Conservation (phyloP, 2,888 invertebrate genomes). For the Macrosoma leucophasiata region DNA sequence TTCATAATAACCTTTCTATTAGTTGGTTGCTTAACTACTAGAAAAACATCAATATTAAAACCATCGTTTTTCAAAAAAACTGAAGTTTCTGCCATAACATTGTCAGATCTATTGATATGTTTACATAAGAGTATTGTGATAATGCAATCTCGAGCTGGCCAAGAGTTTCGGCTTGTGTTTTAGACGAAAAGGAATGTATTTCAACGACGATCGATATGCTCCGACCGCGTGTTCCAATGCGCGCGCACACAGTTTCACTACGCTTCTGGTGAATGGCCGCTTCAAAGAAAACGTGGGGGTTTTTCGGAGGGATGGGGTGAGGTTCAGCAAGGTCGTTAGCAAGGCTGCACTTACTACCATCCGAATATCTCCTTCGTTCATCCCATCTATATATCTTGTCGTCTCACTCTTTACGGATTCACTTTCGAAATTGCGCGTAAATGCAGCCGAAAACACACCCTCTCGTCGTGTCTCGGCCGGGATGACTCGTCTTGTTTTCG, state of each 20-base stretch:
- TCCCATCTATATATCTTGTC: constrained; percentile 16
- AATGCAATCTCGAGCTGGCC: too few relatives aligned
- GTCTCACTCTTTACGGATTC: constrained; percentile 44
- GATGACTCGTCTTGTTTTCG: constrained; percentile 22
- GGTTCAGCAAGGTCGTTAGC: constrained; percentile 53
- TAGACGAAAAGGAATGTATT: too few relatives aligned
- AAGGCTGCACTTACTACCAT: constrained; percentile 62
- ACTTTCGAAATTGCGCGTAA: constrained; percentile 52
- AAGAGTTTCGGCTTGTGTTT: too few relatives aligned
- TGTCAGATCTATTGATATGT: too few relatives aligned
- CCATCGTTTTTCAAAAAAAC: too few relatives aligned
- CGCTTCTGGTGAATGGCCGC: constrained; percentile 63
- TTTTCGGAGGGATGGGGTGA: constrained; percentile 43
- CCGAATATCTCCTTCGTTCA: constrained; percentile 44
- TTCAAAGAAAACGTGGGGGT: constrained; percentile 47
- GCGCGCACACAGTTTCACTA: constrained; percentile 58
- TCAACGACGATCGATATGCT: constrained; percentile 56
- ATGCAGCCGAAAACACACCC: constrained; percentile 54
- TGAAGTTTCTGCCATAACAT: too few relatives aligned
- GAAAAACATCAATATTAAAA: too few relatives aligned
- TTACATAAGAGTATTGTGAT: too few relatives aligned
- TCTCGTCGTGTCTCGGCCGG: constrained; percentile 37
- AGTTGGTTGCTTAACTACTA: too few relatives aligned
- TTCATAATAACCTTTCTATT: too few relatives aligned
- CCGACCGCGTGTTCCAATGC: constrained; percentile 44